Evolutionary conservation across 64 coral and sea anemone genomes (phyloP), one percentile per base, ranked within the genome.

Genomic region (Montipora efflorescens): DNA sequence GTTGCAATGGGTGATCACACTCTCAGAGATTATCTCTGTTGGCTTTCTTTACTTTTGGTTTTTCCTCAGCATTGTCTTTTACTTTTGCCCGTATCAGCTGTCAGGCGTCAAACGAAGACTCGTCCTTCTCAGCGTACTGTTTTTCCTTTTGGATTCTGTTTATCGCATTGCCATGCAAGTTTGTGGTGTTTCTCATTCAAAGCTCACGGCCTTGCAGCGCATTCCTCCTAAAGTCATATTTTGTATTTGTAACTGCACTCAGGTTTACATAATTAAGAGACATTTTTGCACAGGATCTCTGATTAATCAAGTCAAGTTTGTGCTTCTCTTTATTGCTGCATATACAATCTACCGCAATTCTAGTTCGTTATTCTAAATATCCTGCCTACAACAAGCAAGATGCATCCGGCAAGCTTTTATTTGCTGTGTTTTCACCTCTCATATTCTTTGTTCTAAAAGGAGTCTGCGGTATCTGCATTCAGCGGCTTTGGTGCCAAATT

Each of bases 341-440:
- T 23, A 23, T 23, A 23, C 23, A 23, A 23, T 23, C 23, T 23
- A 23, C 23, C 23, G 23, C 23, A 1, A 8, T 59, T 44, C 25
- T 82, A 5, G 2, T 45, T 15, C 21, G 58, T 13, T 5, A 5
- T 64, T 13, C 4, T 15, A 23, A 66, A 7, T 82, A 82, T 55
- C 79, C 79, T 14, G 22, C 55, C 28, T 82, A 82, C 79, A 82
- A 82, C 21, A 62, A 64, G 22, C 79, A 82, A 62, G 23, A 82
- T 7, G 23, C 18, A 62, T 45, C 79, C 5, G 79, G 79, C 57
- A 82, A 61, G 62, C 8, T 66, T 5, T 8, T 82, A 61, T 62
- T 82, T 36, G 79, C 79, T 7, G 15, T 82, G 15, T 82, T 82
- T 16, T 7, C 79, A 2, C 79, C 79, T 64, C 79, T 82, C 0